Conservation (phyloP, 2,888 invertebrate genomes). For the Hecatera dysodea region DNA sequence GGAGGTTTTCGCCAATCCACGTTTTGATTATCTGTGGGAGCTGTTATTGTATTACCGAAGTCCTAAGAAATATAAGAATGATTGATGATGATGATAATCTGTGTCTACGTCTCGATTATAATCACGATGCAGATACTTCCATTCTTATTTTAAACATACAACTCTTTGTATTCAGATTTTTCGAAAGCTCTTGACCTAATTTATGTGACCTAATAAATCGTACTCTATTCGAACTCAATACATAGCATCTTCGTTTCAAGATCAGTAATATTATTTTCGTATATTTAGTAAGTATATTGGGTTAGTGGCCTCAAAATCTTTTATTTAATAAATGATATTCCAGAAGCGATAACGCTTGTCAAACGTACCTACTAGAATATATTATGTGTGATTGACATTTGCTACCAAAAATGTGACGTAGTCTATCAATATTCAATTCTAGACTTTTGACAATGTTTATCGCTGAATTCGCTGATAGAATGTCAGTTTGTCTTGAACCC, state of each 20-base stretch:
- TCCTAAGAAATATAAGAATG: too few relatives aligned
- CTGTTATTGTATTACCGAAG: neutral
- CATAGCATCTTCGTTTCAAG: conserved; percentile 30
- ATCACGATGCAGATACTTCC: neutral
- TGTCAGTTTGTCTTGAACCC: too few relatives aligned
- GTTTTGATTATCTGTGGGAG: neutral
- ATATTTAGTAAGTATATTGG: too few relatives aligned
- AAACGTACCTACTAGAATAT: too few relatives aligned
- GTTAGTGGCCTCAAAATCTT: neutral
- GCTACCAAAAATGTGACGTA: too few relatives aligned
- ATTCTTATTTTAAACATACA: neutral
- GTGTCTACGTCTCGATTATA: neutral
- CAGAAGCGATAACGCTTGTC: too few relatives aligned
- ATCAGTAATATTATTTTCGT: conserved; percentile 18
- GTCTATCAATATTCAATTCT: too few relatives aligned
- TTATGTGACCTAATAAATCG: conserved; percentile 29
- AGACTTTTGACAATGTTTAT: neutral
- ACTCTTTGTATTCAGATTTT: neutral
- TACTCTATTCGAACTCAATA: neutral
- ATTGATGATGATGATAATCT: neutral
- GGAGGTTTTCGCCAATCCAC: neutral
- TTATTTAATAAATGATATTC: too few relatives aligned
- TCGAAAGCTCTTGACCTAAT: conserved; percentile 1
- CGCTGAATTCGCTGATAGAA: neutral
- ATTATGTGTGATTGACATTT: too few relatives aligned